Evolutionary conservation across 2,888 invertebrate genomes (phyloP).

Genomic region (Drosophila neoperkinsi): DNA sequence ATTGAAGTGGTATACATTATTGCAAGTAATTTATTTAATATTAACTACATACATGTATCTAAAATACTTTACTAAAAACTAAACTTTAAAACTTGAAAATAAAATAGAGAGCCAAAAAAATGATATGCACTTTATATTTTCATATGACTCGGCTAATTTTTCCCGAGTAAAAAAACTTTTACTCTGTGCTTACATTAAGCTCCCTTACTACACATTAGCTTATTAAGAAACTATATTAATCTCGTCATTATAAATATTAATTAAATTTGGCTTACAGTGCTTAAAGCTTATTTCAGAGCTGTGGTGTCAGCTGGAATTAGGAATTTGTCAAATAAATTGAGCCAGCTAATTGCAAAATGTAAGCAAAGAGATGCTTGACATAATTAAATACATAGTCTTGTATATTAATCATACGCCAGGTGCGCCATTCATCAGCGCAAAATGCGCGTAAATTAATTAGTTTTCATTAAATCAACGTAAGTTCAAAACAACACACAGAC

Average conservation of each 20-base stretch:
- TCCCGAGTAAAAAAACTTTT: too few species aligned
- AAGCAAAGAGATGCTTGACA: conserved; percentile 8
- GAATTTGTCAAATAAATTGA: conserved; percentile 45
- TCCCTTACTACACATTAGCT: background rate
- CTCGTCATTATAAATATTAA: conserved; percentile 34
- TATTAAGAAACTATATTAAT: conserved; percentile 14
- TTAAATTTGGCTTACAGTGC: conserved; percentile 24
- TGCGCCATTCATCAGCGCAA: conserved; percentile 33
- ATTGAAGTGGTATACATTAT: conserved; percentile 1
- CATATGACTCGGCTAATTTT: background rate
- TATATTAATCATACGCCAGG: conserved; percentile 76
- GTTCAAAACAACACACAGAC: conserved; percentile 28
- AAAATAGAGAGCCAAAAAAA: too few species aligned
- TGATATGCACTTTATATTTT: too few species aligned
- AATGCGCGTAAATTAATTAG: conserved; percentile 66
- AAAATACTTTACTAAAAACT: background rate
- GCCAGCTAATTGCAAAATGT: conserved; percentile 28
- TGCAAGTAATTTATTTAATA: background rate
- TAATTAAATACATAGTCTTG: conserved; percentile 42
- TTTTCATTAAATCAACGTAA: conserved; percentile 68
- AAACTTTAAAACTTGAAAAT: too few species aligned
- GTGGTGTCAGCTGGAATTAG: conserved; percentile 6
- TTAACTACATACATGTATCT: background rate
- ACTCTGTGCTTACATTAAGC: background rate
- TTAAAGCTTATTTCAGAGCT: conserved; percentile 1